These are phyloP conservation scores for Cecropterus lyciades DNA, from an alignment of 1,140 invertebrate species.

Conservation along the genomic window DNA sequence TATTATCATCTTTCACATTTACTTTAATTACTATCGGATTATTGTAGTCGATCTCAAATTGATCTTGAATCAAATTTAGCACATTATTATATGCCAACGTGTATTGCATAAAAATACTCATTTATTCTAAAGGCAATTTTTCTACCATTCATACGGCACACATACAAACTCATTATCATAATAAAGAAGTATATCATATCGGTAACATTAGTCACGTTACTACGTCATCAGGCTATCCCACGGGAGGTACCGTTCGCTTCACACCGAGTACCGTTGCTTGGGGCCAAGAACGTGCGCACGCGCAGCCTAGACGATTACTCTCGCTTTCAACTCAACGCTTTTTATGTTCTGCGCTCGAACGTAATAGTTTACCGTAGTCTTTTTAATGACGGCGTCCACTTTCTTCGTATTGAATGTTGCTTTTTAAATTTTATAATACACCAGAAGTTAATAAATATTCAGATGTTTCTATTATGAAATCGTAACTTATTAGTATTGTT, in stretches of 20 bases:
- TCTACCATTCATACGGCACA: slow-evolving; percentile 22
- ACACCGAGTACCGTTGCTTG: slow-evolving; percentile 69
- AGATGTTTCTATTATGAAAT: no score
- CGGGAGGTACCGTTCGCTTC: slow-evolving; percentile 52
- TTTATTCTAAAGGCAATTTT: not conserved
- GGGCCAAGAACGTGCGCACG: slow-evolving; percentile 35
- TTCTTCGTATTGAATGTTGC: slow-evolving; percentile 14
- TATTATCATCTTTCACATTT: no score
- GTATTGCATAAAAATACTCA: no score
- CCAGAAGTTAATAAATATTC: not conserved
- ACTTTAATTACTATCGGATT: no score
- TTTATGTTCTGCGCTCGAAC: slow-evolving; percentile 49
- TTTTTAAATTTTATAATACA: not conserved
- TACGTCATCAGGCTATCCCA: slow-evolving; percentile 42
- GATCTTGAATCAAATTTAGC: no score
- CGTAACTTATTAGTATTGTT: no score
- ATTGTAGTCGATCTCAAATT: no score
- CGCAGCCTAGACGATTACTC: slow-evolving; percentile 35
- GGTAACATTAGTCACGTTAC: slow-evolving; percentile 6
- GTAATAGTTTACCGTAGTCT: slow-evolving; percentile 39
- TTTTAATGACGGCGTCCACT: slow-evolving; percentile 32
- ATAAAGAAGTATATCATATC: not conserved
- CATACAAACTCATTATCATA: not conserved
- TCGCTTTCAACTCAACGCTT: slow-evolving; percentile 50
- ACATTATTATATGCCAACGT: no score